A percentile compares a stretch with the other conserved stretches of the same genome.
Conservation (phyloP, 2,113 vertebrate species). For the Lonchura striata region DNA sequence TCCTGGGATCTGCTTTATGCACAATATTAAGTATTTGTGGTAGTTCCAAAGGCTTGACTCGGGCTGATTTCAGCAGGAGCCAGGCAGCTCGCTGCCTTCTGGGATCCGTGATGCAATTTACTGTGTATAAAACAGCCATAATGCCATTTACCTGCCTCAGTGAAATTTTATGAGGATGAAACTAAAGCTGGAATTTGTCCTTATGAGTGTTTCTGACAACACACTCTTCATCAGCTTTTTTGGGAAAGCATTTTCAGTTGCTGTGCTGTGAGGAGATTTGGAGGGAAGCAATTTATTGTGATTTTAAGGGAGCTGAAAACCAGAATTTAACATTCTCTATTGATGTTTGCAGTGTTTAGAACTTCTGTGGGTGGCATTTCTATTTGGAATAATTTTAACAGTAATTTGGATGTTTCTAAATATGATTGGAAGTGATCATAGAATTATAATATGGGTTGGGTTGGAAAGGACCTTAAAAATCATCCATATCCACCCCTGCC, state of each 20-base stretch:
- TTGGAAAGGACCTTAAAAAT: not conserved
- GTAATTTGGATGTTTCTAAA: not conserved
- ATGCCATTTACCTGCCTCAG: not conserved
- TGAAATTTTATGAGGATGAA: not conserved
- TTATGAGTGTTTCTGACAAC: not conserved
- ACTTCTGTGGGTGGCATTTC: not conserved
- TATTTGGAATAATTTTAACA: not conserved
- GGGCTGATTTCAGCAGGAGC: not conserved
- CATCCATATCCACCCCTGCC: not conserved
- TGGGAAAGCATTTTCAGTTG: not conserved
- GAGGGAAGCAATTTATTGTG: not conserved
- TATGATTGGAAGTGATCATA: fast-evolving
- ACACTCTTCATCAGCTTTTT: not conserved
- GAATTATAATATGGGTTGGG: not conserved
- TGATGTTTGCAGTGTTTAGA: not conserved
- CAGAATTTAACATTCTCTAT: not conserved
- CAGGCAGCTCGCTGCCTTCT: not conserved
- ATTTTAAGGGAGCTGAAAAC: not conserved
- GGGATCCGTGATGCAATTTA: not conserved
- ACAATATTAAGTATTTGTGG: not conserved
- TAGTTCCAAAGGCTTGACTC: not conserved
- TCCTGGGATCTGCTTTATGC: not conserved
- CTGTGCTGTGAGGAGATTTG: not conserved
- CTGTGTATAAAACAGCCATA: not conserved
- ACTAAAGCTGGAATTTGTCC: not conserved